Evolutionary conservation across 2,888 invertebrate species (phyloP), one percentile per base, ranked within the genome.

Genomic region (Boloria euphrosyne): DNA sequence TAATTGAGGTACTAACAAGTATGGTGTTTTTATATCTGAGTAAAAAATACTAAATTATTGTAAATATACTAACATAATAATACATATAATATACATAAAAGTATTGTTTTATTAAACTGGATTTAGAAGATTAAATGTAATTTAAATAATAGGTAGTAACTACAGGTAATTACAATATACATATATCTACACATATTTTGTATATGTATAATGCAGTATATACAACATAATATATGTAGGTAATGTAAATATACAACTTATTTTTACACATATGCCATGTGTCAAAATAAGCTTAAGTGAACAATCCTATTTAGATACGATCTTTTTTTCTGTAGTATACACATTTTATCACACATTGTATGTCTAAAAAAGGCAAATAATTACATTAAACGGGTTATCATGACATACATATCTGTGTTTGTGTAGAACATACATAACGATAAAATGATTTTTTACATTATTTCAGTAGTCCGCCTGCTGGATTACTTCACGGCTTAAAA

Each of bases 311-410:
- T 31, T 47, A 16, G 14, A 49, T 49, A 16, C 16, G n/a, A 14
- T 16, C 47, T 43, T 44, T 22, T n/a, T 53, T 22, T 57, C 47
- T 52, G 47, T 65, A 61, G 31, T 17, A 6, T 14, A 31, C 1
- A 14, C 31, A 43, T 67, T 63, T 67, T 65, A 66, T 66, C 68
- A 66, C 52, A 50, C 18, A 46, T 49, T 65, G 64, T 66, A 67
- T 72, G 62, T 63, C 16, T 66, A 62, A 54, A 59, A 57, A 65
- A 70, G 46, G 27, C 63, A 71, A 72, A 72, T 72, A 72, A 72
- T 67, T 71, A 51, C 67, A 64, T 51, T 64, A 44, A 65, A 57
- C 64, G 62, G 43, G 62, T 65, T 71, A 71, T 71, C 71, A 51
- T 69, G 69, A 69, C 69, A 69, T 70, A 62, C 63, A 47, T 57